These are phyloP conservation scores for Puffinus mauretanicus DNA, from an alignment of 2,113 vertebrate genomes.

Conservation along the genomic window DNA sequence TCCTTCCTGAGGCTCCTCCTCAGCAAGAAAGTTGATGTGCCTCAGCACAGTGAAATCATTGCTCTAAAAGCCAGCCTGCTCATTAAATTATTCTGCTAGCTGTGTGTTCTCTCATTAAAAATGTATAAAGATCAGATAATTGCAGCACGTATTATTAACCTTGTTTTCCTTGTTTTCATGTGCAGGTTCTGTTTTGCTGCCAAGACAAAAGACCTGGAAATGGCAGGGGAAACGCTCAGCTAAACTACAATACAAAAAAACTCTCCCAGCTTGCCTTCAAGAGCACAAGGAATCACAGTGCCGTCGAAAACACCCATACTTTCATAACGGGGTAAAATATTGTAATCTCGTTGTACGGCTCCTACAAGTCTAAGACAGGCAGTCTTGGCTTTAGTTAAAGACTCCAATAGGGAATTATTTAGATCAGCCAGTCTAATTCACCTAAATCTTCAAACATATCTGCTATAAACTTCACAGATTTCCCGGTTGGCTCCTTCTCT, in stretches of 20 bases:
- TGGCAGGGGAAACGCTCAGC: background rate
- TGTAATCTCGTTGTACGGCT: background rate
- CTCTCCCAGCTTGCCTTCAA: background rate
- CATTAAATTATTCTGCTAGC: constrained; percentile 80
- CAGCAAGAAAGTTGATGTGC: constrained; percentile 72
- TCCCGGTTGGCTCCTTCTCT: background rate
- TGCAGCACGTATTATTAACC: constrained; percentile 76
- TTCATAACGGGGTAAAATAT: background rate
- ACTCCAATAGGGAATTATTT: background rate
- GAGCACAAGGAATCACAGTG: background rate
- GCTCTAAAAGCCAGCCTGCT: constrained; percentile 71
- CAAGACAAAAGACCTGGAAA: constrained; percentile 66
- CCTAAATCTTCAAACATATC: constrained; percentile 31
- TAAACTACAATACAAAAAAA: background rate
- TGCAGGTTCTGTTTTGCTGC: constrained; percentile 63
- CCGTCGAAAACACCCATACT: background rate
- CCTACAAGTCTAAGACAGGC: background rate
- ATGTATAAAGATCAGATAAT: constrained; percentile 81
- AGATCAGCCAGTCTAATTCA: constrained; percentile 34
- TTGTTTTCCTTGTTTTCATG: constrained; percentile 67
- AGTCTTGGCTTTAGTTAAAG: constrained; percentile 8
- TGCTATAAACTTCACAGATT: constrained; percentile 53
- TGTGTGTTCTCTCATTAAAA: constrained; percentile 83
- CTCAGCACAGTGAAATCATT: constrained; percentile 59
- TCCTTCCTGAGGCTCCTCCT: constrained; percentile 60